Conservation (phyloP, 2,888 invertebrate species). For the Acanthococcus lagerstroemiae region DNA sequence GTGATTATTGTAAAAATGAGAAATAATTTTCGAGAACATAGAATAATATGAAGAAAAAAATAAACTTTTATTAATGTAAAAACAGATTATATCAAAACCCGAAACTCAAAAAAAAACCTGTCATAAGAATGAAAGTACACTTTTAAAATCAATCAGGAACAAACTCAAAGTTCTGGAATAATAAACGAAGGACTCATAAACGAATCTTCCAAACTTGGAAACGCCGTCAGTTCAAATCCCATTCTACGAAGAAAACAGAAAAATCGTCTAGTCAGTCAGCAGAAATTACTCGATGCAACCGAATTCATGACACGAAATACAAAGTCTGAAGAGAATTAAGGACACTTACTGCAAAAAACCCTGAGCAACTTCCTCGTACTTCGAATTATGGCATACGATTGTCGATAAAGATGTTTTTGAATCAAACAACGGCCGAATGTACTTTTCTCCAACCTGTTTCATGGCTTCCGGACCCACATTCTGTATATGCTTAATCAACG, state of each 20-base stretch:
- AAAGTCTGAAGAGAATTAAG: neutral
- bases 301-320: neutral
- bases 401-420: constrained; percentile 52
- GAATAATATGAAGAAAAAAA: too few relatives aligned
- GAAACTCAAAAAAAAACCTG: too few relatives aligned
- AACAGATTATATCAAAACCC: too few relatives aligned
- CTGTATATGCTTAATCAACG: constrained; percentile 29
- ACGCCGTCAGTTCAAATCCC: constrained; percentile 5
- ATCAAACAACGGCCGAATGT: constrained; percentile 60
- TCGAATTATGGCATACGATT: constrained; percentile 66
- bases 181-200: constrained; percentile 11
- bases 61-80: too few relatives aligned
- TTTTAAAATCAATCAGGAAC: too few relatives aligned
- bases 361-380: constrained; percentile 55
- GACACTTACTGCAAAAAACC: constrained; percentile 55
- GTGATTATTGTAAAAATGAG: too few relatives aligned
- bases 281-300: neutral
- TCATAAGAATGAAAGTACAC: too few relatives aligned
- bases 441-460: constrained; percentile 57
- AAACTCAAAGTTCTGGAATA: too few relatives aligned
- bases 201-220: constrained; percentile 18
- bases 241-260: neutral
- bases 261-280: neutral
- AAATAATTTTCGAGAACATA: too few relatives aligned
- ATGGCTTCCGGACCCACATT: constrained; percentile 51